phyloP scores from a whole-genome alignment of 2,113 vertebrate genomes.

The Oncorhynchus masou region DNA sequence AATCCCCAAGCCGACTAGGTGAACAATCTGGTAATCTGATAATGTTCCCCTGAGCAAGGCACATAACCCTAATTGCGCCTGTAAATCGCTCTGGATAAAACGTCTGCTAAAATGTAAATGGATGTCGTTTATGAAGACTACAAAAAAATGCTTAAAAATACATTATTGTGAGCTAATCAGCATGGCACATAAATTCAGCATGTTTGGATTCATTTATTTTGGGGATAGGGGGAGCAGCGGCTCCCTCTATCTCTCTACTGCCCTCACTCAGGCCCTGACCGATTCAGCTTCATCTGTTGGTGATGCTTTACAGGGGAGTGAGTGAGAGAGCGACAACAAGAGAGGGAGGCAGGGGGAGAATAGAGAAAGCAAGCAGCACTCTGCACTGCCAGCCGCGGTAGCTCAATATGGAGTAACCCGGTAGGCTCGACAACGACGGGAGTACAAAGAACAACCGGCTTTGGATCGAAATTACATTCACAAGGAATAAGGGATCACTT shows the following conservation, averaged over 20 bases:
- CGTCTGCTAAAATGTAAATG: too few species aligned
- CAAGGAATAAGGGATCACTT: constrained; percentile 27
- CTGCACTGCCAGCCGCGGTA: constrained; percentile 46
- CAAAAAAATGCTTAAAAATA: too few species aligned
- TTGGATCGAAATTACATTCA: constrained; percentile 15
- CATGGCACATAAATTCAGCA: too few species aligned
- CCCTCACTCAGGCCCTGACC: constrained; percentile 34
- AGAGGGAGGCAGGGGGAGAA: constrained; percentile 30
- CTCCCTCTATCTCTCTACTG: not conserved
- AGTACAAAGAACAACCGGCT: constrained; percentile 48
- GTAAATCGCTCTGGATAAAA: not conserved
- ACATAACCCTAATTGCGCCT: too few species aligned
- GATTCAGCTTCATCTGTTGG: constrained; percentile 54
- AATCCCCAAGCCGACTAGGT: too few species aligned
- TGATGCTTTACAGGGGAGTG: not conserved
- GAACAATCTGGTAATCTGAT: too few species aligned
- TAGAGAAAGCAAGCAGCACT: constrained; percentile 26
- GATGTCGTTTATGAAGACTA: too few species aligned
- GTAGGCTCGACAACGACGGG: constrained; percentile 33
- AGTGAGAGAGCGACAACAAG: constrained; percentile 15
- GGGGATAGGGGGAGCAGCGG: constrained; percentile 14
- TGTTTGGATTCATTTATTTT: constrained; percentile 4
- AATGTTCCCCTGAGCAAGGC: too few species aligned
- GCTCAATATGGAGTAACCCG: constrained; percentile 77
- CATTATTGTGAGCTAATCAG: too few species aligned